Evolutionary conservation across 2,888 invertebrate genomes (phyloP).

Genomic region (Drosophila vallismaia): DNA sequence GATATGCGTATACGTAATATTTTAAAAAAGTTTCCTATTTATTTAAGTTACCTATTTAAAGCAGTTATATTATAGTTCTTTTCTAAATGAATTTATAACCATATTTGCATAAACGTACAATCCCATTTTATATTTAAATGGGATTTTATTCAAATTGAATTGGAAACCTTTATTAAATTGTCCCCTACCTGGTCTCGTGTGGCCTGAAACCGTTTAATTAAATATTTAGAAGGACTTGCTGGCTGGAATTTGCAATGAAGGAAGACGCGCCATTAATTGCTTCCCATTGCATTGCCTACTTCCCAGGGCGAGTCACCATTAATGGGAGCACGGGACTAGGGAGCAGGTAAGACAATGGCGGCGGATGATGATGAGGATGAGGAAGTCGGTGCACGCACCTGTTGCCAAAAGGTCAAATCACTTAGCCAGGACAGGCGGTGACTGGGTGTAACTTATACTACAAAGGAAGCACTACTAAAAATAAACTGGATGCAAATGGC

Average conservation of each 20-base stretch:
- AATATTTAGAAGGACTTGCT: slow-evolving; percentile 10
- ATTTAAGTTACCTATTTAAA: too few species aligned
- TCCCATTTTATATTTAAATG: too few species aligned
- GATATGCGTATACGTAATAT: neutral
- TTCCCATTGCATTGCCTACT: slow-evolving; percentile 32
- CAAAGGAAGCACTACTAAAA: slow-evolving; percentile 1
- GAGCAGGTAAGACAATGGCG: neutral
- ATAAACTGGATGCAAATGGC: slow-evolving; percentile 19
- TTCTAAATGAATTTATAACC: neutral
- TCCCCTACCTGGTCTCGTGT: neutral
- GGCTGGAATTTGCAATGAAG: slow-evolving; percentile 12
- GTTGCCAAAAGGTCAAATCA: slow-evolving; percentile 69
- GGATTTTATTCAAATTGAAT: neutral
- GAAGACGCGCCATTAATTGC: slow-evolving; percentile 40
- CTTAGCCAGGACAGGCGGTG: slow-evolving; percentile 32
- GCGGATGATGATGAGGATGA: neutral
- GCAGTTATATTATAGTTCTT: neutral
- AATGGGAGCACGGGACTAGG: neutral
- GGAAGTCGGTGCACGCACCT: slow-evolving; percentile 52
- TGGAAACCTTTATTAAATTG: neutral
- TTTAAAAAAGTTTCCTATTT: too few species aligned
- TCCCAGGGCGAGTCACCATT: slow-evolving; percentile 4
- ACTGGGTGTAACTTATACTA: slow-evolving; percentile 6
- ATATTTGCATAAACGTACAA: too few species aligned
- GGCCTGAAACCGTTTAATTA: slow-evolving; percentile 14